phyloP scores from a whole-genome alignment of 2,113 vertebrate species.

The Entomyzon cyanotis region DNA sequence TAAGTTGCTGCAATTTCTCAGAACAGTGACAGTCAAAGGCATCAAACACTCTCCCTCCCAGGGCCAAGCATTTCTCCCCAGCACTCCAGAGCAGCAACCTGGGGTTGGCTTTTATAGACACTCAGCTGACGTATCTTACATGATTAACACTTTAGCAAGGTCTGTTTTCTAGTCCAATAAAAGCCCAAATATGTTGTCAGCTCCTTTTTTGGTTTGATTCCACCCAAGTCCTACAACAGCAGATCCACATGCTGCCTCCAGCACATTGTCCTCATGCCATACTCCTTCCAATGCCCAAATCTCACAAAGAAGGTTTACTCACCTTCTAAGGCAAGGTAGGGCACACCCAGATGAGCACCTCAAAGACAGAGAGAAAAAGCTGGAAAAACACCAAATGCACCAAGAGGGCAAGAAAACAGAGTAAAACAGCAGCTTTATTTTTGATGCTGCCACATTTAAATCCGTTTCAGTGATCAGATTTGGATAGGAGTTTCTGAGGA shows the following conservation, averaged over 20 bases:
- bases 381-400: background rate
- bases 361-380: background rate
- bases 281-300: background rate
- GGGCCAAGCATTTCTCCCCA: background rate
- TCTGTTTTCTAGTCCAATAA: background rate
- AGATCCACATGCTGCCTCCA: background rate
- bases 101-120: background rate
- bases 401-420: background rate
- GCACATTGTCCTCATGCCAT: background rate
- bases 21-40: background rate
- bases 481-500: background rate
- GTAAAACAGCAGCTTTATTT: background rate
- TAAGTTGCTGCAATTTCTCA: background rate
- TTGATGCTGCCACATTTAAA: background rate
- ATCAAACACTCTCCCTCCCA: background rate
- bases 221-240: background rate
- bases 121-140: background rate
- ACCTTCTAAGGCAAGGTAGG: background rate
- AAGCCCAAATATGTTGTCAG: background rate
- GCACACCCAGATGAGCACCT: background rate
- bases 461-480: background rate
- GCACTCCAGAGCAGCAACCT: background rate
- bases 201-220: background rate
- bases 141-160: background rate
- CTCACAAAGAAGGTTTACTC: background rate